Evolutionary conservation across 2,113 vertebrate species (phyloP).

Genomic region (Oryzias javanicus): DNA sequence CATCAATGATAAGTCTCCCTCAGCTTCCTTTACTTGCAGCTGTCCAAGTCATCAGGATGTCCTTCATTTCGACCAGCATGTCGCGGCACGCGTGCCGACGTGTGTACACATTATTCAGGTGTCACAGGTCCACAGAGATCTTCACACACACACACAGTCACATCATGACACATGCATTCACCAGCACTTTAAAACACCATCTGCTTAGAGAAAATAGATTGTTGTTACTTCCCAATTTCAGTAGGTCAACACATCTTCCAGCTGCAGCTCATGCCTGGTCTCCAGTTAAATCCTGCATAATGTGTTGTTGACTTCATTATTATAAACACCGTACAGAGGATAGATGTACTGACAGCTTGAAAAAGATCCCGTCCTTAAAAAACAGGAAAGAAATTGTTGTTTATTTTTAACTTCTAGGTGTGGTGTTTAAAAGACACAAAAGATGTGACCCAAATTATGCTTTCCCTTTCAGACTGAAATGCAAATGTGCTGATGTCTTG

Average conservation of each 20-base stretch:
- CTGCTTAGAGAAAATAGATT: slow-evolving; percentile 34
- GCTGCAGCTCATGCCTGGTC: slow-evolving; percentile 14
- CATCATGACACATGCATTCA: slow-evolving; percentile 39
- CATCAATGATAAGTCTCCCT: slow-evolving; percentile 43
- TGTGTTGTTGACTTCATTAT: slow-evolving; percentile 20
- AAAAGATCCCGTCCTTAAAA: slow-evolving; percentile 35
- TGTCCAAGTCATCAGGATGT: slow-evolving; percentile 61
- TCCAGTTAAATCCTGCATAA: not conserved
- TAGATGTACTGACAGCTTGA: slow-evolving; percentile 15
- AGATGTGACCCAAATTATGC: slow-evolving; percentile 52
- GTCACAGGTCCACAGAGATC: slow-evolving; percentile 48
- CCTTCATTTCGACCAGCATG: slow-evolving; percentile 53
- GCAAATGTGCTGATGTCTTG: slow-evolving; percentile 29
- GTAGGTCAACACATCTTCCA: slow-evolving; percentile 28
- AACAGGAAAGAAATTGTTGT: slow-evolving; percentile 32
- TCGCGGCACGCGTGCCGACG: slow-evolving; percentile 16
- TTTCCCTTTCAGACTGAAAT: slow-evolving; percentile 13
- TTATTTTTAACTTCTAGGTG: slow-evolving; percentile 46
- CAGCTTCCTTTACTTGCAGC: slow-evolving; percentile 44
- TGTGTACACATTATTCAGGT: slow-evolving; percentile 23
- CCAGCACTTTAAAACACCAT: slow-evolving; percentile 42
- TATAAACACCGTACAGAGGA: slow-evolving; percentile 16
- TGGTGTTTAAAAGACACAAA: slow-evolving; percentile 64
- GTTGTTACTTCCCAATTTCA: slow-evolving; percentile 15
- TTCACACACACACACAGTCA: slow-evolving; percentile 13